Conservation (phyloP, 1,140 invertebrate genomes). For the Drosophila tsacasi region DNA sequence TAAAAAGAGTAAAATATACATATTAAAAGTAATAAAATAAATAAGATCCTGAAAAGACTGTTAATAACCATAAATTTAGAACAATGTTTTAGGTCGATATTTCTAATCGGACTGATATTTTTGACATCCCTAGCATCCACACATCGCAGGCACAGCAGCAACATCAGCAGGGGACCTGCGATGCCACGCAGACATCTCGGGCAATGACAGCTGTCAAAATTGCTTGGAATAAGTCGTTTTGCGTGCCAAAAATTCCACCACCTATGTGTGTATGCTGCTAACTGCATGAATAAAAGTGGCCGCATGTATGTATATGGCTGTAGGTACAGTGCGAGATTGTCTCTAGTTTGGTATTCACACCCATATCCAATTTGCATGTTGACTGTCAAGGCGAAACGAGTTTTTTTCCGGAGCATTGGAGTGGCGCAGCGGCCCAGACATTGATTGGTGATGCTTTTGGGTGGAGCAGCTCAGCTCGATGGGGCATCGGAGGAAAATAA, state of each 20-base stretch:
- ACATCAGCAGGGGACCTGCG: slow-evolving; percentile 45
- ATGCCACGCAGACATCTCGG: slow-evolving; percentile 55
- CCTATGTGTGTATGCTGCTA: slow-evolving; percentile 45
- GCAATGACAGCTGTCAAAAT: slow-evolving; percentile 81
- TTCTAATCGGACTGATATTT: neutral
- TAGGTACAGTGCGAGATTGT: slow-evolving; percentile 46
- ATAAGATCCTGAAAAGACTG: too few species aligned
- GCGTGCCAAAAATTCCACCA: slow-evolving; percentile 61
- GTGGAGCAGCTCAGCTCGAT: slow-evolving; percentile 2
- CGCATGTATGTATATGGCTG: slow-evolving; percentile 31
- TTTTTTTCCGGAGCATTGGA: slow-evolving; percentile 29
- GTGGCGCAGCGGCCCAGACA: slow-evolving; percentile 27
- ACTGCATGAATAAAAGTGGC: slow-evolving; percentile 73
- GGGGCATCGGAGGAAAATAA: neutral
- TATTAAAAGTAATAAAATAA: too few species aligned
- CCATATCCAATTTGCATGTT: slow-evolving; percentile 66
- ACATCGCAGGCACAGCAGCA: slow-evolving; percentile 10
- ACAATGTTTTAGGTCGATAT: neutral
- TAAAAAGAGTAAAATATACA: neutral
- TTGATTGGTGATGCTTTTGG: slow-evolving; percentile 61
- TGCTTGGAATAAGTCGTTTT: slow-evolving; percentile 71
- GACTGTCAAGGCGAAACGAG: slow-evolving; percentile 56
- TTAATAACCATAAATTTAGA: too few species aligned
- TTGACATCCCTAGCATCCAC: slow-evolving; percentile 5
- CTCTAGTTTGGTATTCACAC: slow-evolving; percentile 67